Conservation (phyloP, 2,797 vertebrate genomes). For the Lemur catta region DNA sequence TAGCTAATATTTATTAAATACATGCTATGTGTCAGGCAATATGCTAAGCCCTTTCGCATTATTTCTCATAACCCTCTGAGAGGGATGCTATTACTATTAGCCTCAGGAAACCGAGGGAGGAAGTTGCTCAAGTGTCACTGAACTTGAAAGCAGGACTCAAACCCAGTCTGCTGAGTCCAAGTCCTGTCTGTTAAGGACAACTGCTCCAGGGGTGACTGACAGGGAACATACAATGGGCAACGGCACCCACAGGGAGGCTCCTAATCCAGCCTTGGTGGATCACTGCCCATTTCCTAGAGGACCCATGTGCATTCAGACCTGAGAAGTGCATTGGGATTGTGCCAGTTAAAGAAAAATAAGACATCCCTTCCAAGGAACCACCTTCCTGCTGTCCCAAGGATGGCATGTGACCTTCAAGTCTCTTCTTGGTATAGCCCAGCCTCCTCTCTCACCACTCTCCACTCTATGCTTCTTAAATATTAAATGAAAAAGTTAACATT, state of each 20-base stretch:
- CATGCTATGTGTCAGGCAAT: background rate
- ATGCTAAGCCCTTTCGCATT: background rate
- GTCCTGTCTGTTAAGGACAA: background rate
- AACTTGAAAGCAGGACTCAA: background rate
- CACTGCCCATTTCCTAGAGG: background rate
- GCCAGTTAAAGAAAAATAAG: background rate
- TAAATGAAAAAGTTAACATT: background rate
- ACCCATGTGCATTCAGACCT: background rate
- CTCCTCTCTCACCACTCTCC: background rate
- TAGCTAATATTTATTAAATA: background rate
- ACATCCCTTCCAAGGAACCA: background rate
- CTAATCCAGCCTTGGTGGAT: background rate
- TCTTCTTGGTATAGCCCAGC: background rate
- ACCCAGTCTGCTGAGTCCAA: background rate
- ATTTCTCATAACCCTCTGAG: background rate
- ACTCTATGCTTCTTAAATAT: background rate
- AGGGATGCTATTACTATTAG: background rate
- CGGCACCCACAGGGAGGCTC: background rate
- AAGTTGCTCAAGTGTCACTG: background rate
- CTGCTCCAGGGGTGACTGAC: too few species aligned
- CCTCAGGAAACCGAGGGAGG: background rate
- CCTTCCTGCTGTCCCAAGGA: background rate
- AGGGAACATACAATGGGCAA: background rate
- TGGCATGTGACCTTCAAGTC: background rate
- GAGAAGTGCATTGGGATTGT: background rate